A percentile compares a stretch with the other conserved stretches of the same genome.
Conservation (phyloP, 2,888 invertebrate genomes). For the Deilephila porcellus region DNA sequence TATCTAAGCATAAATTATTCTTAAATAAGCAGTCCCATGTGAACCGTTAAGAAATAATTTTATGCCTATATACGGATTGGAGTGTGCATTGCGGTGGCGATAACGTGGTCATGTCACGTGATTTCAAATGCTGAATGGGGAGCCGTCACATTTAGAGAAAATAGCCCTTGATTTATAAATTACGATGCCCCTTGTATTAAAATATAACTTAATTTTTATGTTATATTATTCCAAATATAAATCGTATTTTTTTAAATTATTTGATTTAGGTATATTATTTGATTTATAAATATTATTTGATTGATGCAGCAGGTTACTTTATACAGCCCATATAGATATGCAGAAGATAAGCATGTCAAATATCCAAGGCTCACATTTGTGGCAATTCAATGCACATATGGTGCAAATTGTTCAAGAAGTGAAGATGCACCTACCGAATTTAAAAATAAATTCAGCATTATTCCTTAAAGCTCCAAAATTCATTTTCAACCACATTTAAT, state of each 20-base stretch:
- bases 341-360: no score
- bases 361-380: no score
- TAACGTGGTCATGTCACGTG: background rate
- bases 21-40: conserved; percentile 65
- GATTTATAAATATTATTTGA: background rate
- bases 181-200: background rate
- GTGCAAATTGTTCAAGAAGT: no score
- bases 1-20: conserved; percentile 77
- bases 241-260: no score
- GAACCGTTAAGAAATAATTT: conserved; percentile 69
- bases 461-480: background rate
- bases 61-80: conserved; percentile 72
- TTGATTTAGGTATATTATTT: no score
- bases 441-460: no score
- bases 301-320: no score
- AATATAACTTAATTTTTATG: background rate
- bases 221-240: no score
- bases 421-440: no score
- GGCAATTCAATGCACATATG: no score
- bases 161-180: background rate
- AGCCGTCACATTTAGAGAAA: background rate
- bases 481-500: background rate
- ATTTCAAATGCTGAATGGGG: background rate
- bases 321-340: no score
- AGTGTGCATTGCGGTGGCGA: background rate